Percentiles rank a stretch among this genome's conserved stretches.
phyloP scores from a whole-genome alignment of 2,113 vertebrate genomes.

The Chaetorhynchus papuensis region DNA sequence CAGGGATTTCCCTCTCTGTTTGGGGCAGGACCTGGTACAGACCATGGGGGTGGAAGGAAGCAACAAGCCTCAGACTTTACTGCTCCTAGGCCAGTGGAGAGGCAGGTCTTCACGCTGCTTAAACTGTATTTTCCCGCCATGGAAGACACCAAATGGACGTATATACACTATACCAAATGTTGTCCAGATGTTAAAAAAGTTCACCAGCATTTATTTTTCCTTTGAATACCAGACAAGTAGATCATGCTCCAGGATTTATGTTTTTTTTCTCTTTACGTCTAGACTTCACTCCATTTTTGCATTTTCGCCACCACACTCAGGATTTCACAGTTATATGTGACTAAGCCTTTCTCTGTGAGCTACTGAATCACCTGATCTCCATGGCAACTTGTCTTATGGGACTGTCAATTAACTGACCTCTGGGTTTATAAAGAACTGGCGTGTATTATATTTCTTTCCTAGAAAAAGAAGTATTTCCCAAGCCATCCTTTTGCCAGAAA shows the following conservation, averaged over 20 bases:
- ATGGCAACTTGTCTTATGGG: background rate
- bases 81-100: background rate
- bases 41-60: background rate
- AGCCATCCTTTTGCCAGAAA: background rate
- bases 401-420: background rate
- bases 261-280: background rate
- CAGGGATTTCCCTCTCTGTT: background rate
- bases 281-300: background rate
- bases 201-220: background rate
- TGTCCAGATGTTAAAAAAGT: background rate
- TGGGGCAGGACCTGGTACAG: background rate
- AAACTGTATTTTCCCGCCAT: background rate
- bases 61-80: background rate
- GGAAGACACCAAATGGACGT: background rate
- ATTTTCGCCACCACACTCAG: background rate
- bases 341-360: background rate
- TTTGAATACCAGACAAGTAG: background rate
- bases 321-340: background rate
- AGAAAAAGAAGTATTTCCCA: background rate
- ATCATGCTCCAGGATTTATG: background rate
- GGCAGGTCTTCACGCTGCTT: background rate
- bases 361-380: background rate
- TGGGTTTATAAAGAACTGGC: background rate
- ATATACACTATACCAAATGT: background rate
- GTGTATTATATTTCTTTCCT: background rate